Base-by-base conservation (phyloP, 1,140 invertebrate species). In the Bombus huntii region DNA sequence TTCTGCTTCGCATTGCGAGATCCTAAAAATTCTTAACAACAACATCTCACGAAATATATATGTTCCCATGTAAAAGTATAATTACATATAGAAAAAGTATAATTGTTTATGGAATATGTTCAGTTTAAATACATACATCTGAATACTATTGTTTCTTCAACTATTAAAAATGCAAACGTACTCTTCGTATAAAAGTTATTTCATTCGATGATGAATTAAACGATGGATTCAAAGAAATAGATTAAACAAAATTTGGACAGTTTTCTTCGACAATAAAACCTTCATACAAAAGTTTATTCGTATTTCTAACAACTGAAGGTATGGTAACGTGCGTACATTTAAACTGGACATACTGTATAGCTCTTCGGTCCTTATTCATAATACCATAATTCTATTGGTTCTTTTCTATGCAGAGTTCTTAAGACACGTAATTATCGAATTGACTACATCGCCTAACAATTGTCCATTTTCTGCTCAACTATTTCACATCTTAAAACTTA, bases 191-290 rank as follows among this genome's bases (percentile, higher is more conserved):
- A 8, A 22, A 53, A 22, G 18, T 53, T 53, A 53, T 53, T 53
- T 22, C 47, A 53, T 53, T 22, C 5, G 5, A 22, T 22, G 18
- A 22, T 53, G 47, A 22, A 53, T 3, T 22, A 53, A 22, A 22
- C 5, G 18, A 53, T 22, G 47, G 5, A 22, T 18, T 53, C 1
- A 22, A 96, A 74, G 0, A 95, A 92, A 75, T 97, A 13, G 28
- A 62, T 62, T n/a, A 3, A 12, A n/a, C 9, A n/a, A 62, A n/a
- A n/a, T 62, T 62, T 28, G 59, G 28, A 13, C 5, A n/a, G 0
- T 2, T n/a, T 62, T 5, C 59, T n/a, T 13, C 28, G 4, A 4
- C 28, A 13, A 13, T n/a, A 28, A 12, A 62, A 5, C 3, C 12
- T n/a, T 62, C 28, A n/a, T 28, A n/a, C 10, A n/a, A 13, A n/a